phyloP scores from a whole-genome alignment of 2,113 vertebrate genomes.

The Puntigrus tetrazona region DNA sequence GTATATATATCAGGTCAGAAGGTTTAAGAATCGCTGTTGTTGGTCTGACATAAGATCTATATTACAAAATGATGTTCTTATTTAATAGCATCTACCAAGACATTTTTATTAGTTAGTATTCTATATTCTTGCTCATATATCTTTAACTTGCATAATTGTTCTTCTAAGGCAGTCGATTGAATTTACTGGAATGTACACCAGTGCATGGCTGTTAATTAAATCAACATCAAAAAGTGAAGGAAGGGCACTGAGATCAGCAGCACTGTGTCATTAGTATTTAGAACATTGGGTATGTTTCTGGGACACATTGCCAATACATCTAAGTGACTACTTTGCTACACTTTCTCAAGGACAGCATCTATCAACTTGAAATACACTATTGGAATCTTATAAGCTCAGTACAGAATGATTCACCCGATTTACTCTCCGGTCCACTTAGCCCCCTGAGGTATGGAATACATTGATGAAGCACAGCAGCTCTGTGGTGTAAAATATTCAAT shows the following conservation, averaged over 20 bases:
- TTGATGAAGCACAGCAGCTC: conserved; percentile 47
- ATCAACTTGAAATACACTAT: conserved; percentile 52
- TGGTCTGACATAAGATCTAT: neutral
- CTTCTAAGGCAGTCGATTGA: neutral
- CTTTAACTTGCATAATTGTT: conserved; percentile 10
- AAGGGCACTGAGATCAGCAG: conserved; percentile 29
- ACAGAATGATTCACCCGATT: conserved; percentile 42
- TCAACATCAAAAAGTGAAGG: conserved; percentile 28
- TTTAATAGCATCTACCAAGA: neutral
- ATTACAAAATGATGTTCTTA: neutral
- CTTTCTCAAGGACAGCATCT: conserved; percentile 56
- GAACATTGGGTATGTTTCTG: conserved; percentile 18
- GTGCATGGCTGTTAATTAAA: conserved; percentile 28
- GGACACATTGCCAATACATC: conserved; percentile 44
- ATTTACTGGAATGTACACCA: conserved; percentile 16
- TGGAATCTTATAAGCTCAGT: conserved; percentile 47
- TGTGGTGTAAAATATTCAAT: conserved; percentile 51
- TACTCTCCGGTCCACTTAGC: conserved; percentile 34
- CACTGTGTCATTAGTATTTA: conserved; percentile 36
- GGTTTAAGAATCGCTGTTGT: neutral
- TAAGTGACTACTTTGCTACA: conserved; percentile 45
- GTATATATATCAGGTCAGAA: too few relatives aligned
- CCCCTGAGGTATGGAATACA: conserved; percentile 43
- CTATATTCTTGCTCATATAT: neutral
- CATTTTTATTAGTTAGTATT: neutral